Evolutionary conservation across 2,797 vertebrate genomes (phyloP), one percentile per base, ranked within the genome.

Genomic region (Gymnocypris eckloni): DNA sequence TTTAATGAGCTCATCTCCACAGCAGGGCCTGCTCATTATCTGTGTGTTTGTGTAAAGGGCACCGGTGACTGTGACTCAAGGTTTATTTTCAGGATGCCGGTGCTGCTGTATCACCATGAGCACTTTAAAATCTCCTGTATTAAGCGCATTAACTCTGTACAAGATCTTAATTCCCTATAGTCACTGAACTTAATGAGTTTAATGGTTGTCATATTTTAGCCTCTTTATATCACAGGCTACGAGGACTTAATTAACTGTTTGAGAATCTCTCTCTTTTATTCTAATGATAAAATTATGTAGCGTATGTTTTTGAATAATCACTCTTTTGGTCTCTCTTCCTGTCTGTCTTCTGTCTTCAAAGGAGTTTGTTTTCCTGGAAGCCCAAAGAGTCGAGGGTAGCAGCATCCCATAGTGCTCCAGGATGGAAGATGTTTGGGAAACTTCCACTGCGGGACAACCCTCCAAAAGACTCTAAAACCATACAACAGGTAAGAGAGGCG

Each of bases 311-410:
- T 4, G 4, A 37, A 33, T 54, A 39, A 25, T 37, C 50, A 43
- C 39, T 61, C n/a, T 69, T 54, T 37, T 70, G n/a, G 2, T 67
- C 22, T 59, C 18, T 66, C 22, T 12, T 81, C 50, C 15, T 83
- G 25, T 72, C n/a, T 86, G 33, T 88, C 77, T 56, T 88, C 76
- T 64, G 39, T 88, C 25, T 52, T 83, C 5, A 87, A 94, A 99
- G 98, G 95, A 98, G 96, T 91, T 97, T 99, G 94, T 99, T 99
- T 92, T 92, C 95, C 90, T 98, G 97, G 95, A 98, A 95, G 93
- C 90, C 96, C 89, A 99, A 97, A 94, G 98, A 99, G 89, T 92
- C 96, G 69, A 97, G 95, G 90, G 92, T 94, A 67, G 1, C 72
- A 16, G 85, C 93, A 75, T 91, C 95, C 87, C 95, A 96, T 76